Evolutionary conservation across 2,797 vertebrate species (phyloP).

Genomic region (Leptoclinus maculatus): DNA sequence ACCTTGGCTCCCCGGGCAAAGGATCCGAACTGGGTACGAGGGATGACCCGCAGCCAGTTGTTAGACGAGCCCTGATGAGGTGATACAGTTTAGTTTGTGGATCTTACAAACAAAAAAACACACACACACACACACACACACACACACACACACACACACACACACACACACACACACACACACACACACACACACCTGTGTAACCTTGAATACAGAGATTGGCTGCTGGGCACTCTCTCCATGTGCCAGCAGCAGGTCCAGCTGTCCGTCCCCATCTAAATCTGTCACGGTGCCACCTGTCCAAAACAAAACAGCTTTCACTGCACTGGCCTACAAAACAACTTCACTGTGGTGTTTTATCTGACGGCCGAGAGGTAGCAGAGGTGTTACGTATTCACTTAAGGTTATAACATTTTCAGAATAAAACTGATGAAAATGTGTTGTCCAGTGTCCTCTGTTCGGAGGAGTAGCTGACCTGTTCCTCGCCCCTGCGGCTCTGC

Average conservation of each 20-base stretch:
- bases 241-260: slow-evolving; percentile 93
- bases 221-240: slow-evolving; percentile 93
- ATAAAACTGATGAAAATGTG: background rate
- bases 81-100: background rate
- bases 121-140: slow-evolving; percentile 13
- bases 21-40: slow-evolving; percentile 90
- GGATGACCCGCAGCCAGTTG: slow-evolving; percentile 94
- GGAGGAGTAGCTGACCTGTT: slow-evolving; percentile 85
- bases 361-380: slow-evolving; percentile 1
- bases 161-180: background rate
- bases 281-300: slow-evolving; percentile 92
- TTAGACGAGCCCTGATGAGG: slow-evolving; percentile 86
- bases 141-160: background rate
- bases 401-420: background rate
- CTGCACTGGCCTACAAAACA: background rate
- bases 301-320: slow-evolving; percentile 36
- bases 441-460: background rate
- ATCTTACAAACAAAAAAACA: background rate
- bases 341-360: background rate
- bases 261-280: slow-evolving; percentile 91
- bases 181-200: slow-evolving; percentile 75
- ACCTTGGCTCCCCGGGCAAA: slow-evolving; percentile 94
- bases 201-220: slow-evolving; percentile 90
- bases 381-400: background rate
- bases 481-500: slow-evolving; percentile 90